Evolutionary conservation across 2,113 vertebrate genomes (phyloP).

Genomic region (Lycocorax pyrrhopterus): DNA sequence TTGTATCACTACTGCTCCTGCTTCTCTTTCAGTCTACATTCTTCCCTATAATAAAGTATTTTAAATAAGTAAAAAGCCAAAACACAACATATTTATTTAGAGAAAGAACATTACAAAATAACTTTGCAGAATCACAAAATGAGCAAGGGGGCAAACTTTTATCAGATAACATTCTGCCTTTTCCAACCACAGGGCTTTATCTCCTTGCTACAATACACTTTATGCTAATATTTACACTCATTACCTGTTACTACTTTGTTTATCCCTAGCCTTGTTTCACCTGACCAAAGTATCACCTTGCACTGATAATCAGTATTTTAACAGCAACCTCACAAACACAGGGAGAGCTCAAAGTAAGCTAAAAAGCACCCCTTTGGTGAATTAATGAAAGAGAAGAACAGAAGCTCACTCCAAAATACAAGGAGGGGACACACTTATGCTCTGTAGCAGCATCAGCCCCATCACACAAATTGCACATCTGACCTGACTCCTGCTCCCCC

Average conservation of each 20-base stretch:
- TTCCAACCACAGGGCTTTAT: background rate
- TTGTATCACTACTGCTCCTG: background rate
- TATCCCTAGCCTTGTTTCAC: background rate
- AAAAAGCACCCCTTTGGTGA: background rate
- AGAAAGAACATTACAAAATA: background rate
- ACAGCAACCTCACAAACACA: background rate
- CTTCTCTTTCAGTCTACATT: background rate
- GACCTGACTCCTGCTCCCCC: background rate
- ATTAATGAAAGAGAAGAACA: background rate
- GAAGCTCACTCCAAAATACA: background rate
- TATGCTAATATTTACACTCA: background rate
- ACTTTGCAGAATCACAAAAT: background rate
- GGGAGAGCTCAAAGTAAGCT: fast-evolving
- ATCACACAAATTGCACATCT: fast-evolving
- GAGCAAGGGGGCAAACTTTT: background rate
- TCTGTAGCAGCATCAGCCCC: background rate
- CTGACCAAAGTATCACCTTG: background rate
- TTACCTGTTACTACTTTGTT: background rate
- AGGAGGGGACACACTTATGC: fast-evolving
- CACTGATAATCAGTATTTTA: background rate
- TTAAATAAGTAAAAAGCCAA: background rate
- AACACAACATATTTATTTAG: background rate
- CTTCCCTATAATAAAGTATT: background rate
- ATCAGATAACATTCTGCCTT: fast-evolving
- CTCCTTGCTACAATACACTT: background rate